Evolutionary conservation across 2,888 invertebrate genomes (phyloP), one percentile per base, ranked within the genome.

Genomic region (Macaria notata): DNA sequence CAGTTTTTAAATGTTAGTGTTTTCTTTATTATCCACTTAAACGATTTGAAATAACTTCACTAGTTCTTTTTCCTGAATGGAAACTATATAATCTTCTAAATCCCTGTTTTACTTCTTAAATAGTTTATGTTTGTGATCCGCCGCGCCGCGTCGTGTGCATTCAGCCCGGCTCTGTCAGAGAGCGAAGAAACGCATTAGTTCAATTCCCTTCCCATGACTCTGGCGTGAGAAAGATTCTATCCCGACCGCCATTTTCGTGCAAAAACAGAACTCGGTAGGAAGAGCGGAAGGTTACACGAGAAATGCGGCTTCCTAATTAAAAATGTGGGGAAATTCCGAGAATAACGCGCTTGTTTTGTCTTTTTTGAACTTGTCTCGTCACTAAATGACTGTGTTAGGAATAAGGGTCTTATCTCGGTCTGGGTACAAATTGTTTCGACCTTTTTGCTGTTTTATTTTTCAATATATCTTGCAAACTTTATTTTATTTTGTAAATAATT

Each of bases 151-250:
- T 53, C 48, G 48, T 46, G 46, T 44, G 52, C 49, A 57, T 57
- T 56, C 48, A 49, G 49, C 7, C 38, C 46, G 33, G 31, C 19
- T 53, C 39, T 46, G 38, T 33, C 43, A 48, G 49, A 39, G 9
- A 54, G 48, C 59, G 41, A 55, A 50, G 47, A 46, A 57, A 63
- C 68, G 74, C 72, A 68, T 73, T 71, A 74, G 70, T 73, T 68
- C 68, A 66, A 72, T 73, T 77, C 73, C 50, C 48, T 86, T 88
- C 88, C 87, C 87, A 88, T 82, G 84, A 74, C 47, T 46, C 9
- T 4, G 49, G 74, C 88, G 89, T 89, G 90, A 83, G 90, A 89
- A 89, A 86, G 83, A 87, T 87, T 84, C 84, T 86, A 86, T 86
- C 85, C 84, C 62, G 66, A 29, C 39, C 70, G 75, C 76, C 82